Percentiles rank a stretch among this genome's conserved stretches.
Evolutionary conservation across 2,888 invertebrate species (phyloP).

Genomic region (Hydrotaea cyrtoneurina): DNA sequence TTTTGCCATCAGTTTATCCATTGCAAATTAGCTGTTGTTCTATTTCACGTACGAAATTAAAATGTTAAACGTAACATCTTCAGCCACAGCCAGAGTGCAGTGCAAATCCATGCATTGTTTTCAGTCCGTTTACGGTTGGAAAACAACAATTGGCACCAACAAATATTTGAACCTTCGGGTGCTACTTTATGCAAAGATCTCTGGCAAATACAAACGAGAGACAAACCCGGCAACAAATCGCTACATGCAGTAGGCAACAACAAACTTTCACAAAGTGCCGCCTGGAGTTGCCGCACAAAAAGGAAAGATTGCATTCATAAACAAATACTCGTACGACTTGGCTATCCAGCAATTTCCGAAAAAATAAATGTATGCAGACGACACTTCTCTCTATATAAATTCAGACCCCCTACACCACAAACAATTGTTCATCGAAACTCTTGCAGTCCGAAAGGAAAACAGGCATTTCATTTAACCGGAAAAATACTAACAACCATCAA

Average conservation of each 20-base stretch:
- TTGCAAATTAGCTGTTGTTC: constrained; percentile 14
- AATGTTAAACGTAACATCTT: constrained; percentile 65
- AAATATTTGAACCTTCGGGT: constrained; percentile 66
- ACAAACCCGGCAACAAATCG: not conserved
- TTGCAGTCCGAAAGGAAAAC: no score
- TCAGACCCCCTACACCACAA: not conserved
- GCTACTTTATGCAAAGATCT: constrained; percentile 66
- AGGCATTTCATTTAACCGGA: no score
- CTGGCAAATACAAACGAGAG: constrained; percentile 30
- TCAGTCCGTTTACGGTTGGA: constrained; percentile 58
- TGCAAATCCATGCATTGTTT: constrained; percentile 58
- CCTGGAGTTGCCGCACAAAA: constrained; percentile 50
- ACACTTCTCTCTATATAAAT: constrained; percentile 16
- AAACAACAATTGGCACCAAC: constrained; percentile 65
- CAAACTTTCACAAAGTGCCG: constrained; percentile 63
- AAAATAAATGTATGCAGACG: constrained; percentile 40
- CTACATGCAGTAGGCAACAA: constrained; percentile 8
- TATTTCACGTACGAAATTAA: constrained; percentile 53
- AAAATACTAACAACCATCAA: no score
- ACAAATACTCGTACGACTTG: not conserved
- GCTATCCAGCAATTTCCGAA: constrained; percentile 43
- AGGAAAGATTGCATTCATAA: constrained; percentile 8
- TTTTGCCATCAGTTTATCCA: not conserved
- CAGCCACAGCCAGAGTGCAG: not conserved
- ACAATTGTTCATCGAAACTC: no score